A percentile compares a stretch with the other conserved stretches of the same genome.
Conservation (phyloP, 2,888 invertebrate genomes). For the Thymelicus acteon region DNA sequence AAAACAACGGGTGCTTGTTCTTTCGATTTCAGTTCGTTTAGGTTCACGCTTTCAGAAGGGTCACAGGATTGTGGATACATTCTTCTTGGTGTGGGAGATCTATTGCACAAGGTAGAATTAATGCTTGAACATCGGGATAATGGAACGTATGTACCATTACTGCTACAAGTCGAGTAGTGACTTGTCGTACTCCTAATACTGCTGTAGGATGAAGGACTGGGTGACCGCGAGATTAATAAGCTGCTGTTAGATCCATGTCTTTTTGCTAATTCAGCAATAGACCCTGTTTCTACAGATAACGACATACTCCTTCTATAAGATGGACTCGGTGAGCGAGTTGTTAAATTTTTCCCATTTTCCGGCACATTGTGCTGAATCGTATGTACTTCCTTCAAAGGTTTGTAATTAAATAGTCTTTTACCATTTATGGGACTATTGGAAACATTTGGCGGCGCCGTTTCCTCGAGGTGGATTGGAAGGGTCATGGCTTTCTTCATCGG, state of each 20-base stretch:
- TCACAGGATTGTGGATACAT: slow-evolving; percentile 87
- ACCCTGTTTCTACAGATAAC: slow-evolving; percentile 76
- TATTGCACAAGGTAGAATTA: slow-evolving; percentile 68
- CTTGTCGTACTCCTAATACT: slow-evolving; percentile 72
- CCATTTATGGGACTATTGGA: slow-evolving; percentile 63
- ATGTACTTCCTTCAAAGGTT: slow-evolving; percentile 75
- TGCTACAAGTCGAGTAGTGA: slow-evolving; percentile 79
- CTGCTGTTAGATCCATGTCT: slow-evolving; percentile 67
- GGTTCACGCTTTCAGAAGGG: slow-evolving; percentile 73
- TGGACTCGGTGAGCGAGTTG: slow-evolving; percentile 70
- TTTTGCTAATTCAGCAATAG: slow-evolving; percentile 77
- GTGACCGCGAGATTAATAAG: slow-evolving; percentile 80
- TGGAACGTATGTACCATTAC: slow-evolving; percentile 73
- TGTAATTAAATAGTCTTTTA: slow-evolving; percentile 72
- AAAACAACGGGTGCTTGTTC: slow-evolving; percentile 92
- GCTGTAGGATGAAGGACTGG: slow-evolving; percentile 81
- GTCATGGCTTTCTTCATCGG: slow-evolving; percentile 79
- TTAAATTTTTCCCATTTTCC: slow-evolving; percentile 63
- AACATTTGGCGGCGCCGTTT: slow-evolving; percentile 65
- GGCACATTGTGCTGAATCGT: slow-evolving; percentile 60
- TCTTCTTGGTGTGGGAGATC: slow-evolving; percentile 86
- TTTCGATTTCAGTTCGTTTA: slow-evolving; percentile 86
- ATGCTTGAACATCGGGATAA: slow-evolving; percentile 75
- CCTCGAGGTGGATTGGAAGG: slow-evolving; percentile 73
- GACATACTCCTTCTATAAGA: slow-evolving; percentile 72